These are phyloP conservation scores for Motacilla tschutschensis DNA, from an alignment of 2,113 vertebrate species.

Conservation along the genomic window DNA sequence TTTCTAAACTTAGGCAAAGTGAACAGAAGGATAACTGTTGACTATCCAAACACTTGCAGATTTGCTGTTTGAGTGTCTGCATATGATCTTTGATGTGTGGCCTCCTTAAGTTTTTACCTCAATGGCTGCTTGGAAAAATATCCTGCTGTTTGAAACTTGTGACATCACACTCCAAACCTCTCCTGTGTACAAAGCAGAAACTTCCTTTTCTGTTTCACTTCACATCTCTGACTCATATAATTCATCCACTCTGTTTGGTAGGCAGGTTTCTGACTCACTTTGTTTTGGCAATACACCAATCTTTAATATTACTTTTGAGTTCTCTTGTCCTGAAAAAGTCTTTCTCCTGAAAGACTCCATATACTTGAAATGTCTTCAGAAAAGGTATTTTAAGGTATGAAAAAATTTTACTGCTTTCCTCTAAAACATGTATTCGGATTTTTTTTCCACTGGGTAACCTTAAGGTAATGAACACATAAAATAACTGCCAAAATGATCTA, in stretches of 20 bases:
- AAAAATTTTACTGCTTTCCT: neutral
- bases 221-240: neutral
- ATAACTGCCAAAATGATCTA: neutral
- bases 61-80: neutral
- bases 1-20: neutral
- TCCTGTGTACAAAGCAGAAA: neutral
- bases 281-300: neutral
- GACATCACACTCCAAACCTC: neutral
- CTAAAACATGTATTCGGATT: neutral
- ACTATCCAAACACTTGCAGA: neutral
- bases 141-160: neutral
- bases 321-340: neutral
- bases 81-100: neutral
- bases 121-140: neutral
- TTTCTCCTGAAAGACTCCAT: neutral
- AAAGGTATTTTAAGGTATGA: neutral
- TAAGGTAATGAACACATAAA: neutral
- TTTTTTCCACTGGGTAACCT: neutral
- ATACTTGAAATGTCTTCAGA: neutral
- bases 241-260: neutral
- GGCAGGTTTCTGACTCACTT: neutral
- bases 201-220: neutral
- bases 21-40: neutral
- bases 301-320: neutral
- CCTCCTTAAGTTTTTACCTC: neutral